These are phyloP conservation scores for Alca torda DNA, from an alignment of 2,797 vertebrate genomes.

Conservation along the genomic window DNA sequence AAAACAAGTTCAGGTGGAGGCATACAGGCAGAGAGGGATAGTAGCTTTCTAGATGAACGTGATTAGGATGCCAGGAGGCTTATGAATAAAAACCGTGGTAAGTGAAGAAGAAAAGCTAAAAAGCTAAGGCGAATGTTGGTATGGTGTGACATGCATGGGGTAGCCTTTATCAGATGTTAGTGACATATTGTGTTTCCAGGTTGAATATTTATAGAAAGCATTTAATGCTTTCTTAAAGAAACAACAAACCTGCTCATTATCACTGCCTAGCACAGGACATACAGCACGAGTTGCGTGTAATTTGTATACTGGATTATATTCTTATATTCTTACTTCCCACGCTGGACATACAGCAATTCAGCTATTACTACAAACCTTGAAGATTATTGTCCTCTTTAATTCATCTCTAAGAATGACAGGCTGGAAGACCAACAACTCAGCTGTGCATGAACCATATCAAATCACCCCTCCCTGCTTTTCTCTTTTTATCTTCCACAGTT, in stretches of 20 bases:
- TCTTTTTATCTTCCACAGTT: not conserved
- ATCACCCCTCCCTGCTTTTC: not conserved
- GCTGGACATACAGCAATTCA: not conserved
- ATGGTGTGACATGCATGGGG: not conserved
- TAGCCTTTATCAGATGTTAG: not conserved
- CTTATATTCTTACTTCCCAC: not conserved
- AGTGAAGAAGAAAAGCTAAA: not conserved
- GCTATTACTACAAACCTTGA: not conserved
- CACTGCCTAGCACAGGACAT: not conserved
- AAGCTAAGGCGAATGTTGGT: not conserved
- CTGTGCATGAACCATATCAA: not conserved
- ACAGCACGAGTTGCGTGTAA: not conserved
- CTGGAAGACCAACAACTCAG: not conserved
- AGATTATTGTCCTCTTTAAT: not conserved
- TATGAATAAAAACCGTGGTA: not conserved
- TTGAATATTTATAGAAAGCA: not conserved
- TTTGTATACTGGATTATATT: not conserved
- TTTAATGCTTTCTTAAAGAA: not conserved
- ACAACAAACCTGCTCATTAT: not conserved
- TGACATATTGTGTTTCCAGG: not conserved
- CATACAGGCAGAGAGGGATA: not conserved
- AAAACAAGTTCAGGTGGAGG: not conserved
- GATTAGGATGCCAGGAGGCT: not conserved
- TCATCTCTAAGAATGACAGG: not conserved
- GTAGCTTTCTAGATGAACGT: not conserved